Percentiles rank a stretch among this genome's conserved stretches.
These are phyloP conservation scores for Morpho achilles DNA, from an alignment of 2,888 invertebrate genomes.

Conservation along the genomic window DNA sequence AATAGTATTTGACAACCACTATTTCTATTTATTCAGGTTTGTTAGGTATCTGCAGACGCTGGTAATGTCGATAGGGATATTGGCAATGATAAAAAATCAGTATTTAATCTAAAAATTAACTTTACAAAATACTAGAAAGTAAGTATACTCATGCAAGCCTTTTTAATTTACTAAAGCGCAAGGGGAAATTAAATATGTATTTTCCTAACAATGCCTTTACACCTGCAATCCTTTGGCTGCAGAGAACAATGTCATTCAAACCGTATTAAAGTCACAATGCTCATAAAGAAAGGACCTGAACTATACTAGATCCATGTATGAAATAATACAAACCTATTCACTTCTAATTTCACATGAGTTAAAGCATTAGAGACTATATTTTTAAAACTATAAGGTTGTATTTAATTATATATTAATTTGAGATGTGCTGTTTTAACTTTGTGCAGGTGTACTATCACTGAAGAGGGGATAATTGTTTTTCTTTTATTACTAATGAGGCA, in stretches of 20 bases:
- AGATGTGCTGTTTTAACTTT: constrained; percentile 23
- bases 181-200: constrained; percentile 16
- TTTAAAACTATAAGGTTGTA: constrained; percentile 29
- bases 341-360: constrained; percentile 17
- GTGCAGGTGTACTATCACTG: constrained; percentile 43
- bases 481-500: constrained; percentile 72
- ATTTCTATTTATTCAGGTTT: too few species aligned
- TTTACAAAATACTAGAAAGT: too few species aligned
- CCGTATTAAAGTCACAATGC: constrained; percentile 68
- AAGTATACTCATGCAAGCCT: too few species aligned
- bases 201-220: constrained; percentile 25
- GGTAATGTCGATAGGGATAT: too few species aligned
- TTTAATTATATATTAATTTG: constrained; percentile 5
- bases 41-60: too few species aligned
- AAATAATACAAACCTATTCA: constrained; percentile 33
- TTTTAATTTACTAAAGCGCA: neutral
- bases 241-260: constrained; percentile 69
- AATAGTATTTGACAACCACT: too few species aligned
- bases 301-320: constrained; percentile 51
- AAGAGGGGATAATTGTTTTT: constrained; percentile 57
- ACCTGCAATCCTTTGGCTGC: constrained; percentile 34
- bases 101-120: too few species aligned
- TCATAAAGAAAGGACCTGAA: constrained; percentile 65
- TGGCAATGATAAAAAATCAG: too few species aligned
- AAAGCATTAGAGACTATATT: constrained; percentile 37